Evolutionary conservation across 1,140 invertebrate species (phyloP), one percentile per base, ranked within the genome.

Genomic region (Drosophila oshimai): DNA sequence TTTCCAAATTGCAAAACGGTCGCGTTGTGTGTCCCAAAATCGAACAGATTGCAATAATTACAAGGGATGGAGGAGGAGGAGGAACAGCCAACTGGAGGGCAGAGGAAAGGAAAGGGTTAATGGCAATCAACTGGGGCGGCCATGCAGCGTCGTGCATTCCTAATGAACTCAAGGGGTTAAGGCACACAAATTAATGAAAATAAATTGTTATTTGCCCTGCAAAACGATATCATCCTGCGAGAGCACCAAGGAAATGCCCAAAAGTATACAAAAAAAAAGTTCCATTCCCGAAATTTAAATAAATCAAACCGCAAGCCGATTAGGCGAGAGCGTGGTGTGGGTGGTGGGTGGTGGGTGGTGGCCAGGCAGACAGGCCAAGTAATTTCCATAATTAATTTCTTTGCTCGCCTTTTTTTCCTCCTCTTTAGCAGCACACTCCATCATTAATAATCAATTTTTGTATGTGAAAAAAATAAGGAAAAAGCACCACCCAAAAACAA

Each of bases 301-400:
- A 84, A 84, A 86, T 84, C 79, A 84, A 80, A 80, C 80, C 80
- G 57, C 80, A 84, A 84, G 75, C 80, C 54, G 80, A 79, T 84
- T 86, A 86, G n/a, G 29, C 9, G 5, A 3, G 64, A 28, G 13
- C 10, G 33, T 39, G 13, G 24, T 3, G 17, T 10, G 64, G 33
- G 13, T n/a, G 33, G 39, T 20, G 24, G 3, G 17, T 10, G n/a
- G 2, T 13, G 17, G 6, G 15, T 10, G 13, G 29, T 29, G 31
- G 31, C 28, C 7, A 26, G 46, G 26, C 39, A 67, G 73, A 78
- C 69, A 31, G 62, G 18, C 70, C 74, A 73, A 89, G 76, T 86
- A 88, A 90, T 90, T 90, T 90, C 79, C 84, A 90, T 90, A 90
- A 90, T 90, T 90, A 90, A 90, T 90, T 90, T 89, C 80, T 73